Conservation (phyloP, 1,140 invertebrate species). For the Drosophila simulans region DNA sequence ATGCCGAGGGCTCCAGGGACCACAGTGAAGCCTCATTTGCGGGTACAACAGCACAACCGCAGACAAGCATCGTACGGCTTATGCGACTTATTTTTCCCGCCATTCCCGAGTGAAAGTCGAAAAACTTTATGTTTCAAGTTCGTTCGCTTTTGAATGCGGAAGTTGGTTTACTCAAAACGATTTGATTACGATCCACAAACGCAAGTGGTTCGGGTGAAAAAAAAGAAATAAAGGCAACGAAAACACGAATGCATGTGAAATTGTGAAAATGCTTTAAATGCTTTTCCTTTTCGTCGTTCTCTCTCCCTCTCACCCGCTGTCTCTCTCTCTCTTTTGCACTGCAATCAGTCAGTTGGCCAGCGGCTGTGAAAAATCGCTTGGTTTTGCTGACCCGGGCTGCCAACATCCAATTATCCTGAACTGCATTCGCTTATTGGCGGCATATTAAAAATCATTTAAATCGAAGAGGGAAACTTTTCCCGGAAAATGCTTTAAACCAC, state of each 20-base stretch:
- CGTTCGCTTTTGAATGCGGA: slow-evolving; percentile 56
- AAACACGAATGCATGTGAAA: slow-evolving; percentile 41
- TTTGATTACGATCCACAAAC: slow-evolving; percentile 41
- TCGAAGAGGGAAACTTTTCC: not conserved
- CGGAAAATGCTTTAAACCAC: not conserved
- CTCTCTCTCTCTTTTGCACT: not conserved
- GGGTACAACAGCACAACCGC: slow-evolving; percentile 8
- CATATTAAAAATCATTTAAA: slow-evolving; percentile 23
- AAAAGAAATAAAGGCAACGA: not conserved
- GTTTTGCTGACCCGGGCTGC: slow-evolving; percentile 12
- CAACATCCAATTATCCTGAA: slow-evolving; percentile 32
- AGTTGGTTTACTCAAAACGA: slow-evolving; percentile 28
- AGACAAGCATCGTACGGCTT: too few relatives aligned
- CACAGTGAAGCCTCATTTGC: slow-evolving; percentile 63
- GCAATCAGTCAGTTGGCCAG: slow-evolving; percentile 29
- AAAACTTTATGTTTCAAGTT: slow-evolving; percentile 61
- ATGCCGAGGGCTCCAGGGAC: slow-evolving; percentile 45
- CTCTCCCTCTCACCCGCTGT: not conserved
- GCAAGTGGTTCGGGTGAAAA: slow-evolving; percentile 9
- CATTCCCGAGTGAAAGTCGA: slow-evolving; percentile 58
- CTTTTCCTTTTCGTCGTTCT: slow-evolving; percentile 4
- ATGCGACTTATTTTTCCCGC: slow-evolving; percentile 21
- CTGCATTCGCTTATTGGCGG: slow-evolving; percentile 18
- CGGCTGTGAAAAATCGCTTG: slow-evolving; percentile 38
- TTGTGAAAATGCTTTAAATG: slow-evolving; percentile 25